Base-by-base conservation (phyloP, 2,113 vertebrate species). In the Rhombomys opimus region DNA sequence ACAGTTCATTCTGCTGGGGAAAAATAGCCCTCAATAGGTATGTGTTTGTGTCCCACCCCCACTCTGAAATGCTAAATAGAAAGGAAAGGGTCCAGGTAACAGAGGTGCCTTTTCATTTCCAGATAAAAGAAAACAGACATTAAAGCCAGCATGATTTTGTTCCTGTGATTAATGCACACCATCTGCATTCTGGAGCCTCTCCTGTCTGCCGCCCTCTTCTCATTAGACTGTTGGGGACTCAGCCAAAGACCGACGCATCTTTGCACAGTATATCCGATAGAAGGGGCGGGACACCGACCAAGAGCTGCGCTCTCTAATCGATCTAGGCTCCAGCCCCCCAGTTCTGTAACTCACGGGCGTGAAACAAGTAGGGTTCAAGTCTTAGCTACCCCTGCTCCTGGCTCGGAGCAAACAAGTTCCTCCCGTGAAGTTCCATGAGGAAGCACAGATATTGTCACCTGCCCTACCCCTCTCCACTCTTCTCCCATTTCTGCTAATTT, bases 231-330 rank as follows among this genome's bases (percentile, higher is more conserved):
- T 50, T 54, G 87, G 63, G 95, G 94, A 91, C 1, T 81, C 75
- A 87, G 68, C 86, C 97, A 96, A 91, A 86, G 81, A 81, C 92
- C 95, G 96, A 96, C 96, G 75, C 96, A 96, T 97, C 77, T 93
- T 65, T 97, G 67, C 84, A 85, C 65, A 91, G 88, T 38, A 89
- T 91, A 88, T 92, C 81, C 84, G 93, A 89, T 90, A 46, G 80
- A 86, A 92, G 52, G 70, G n/a, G 76, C 54, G 78, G 8, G 41
- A 2, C 0, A 85, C 95, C 2, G 30, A 86, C 61, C 46, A 38
- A 68, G 72, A 50, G 30, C 82, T 15, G 57, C 22, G 91, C 70
- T 87, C 54, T 63, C 86, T 90, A 75, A 88, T 52, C 35, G n/a
- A 73, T 20, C 22, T 82, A 59, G 89, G 10, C 78, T 54, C 76